Percentiles rank a stretch among this genome's conserved stretches.
Evolutionary conservation across 2,113 vertebrate genomes (phyloP).

Genomic region (Leptosomus discolor): DNA sequence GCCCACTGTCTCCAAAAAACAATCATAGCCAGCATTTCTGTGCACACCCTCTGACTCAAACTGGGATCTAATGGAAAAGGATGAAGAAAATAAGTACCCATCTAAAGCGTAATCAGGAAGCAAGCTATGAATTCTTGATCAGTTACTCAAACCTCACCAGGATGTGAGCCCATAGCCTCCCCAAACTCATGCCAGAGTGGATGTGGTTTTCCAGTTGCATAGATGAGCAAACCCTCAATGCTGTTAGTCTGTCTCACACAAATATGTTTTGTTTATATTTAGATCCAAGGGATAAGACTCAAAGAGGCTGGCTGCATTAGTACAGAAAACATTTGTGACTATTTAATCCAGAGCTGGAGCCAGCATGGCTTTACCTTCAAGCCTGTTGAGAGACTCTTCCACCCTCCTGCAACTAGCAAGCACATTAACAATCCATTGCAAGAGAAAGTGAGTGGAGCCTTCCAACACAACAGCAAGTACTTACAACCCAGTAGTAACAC

Average conservation of each 20-base stretch:
- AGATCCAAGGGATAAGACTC: not conserved
- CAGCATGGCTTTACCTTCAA: not conserved
- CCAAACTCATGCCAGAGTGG: not conserved
- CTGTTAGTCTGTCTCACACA: not conserved
- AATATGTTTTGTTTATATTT: not conserved
- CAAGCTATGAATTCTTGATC: not conserved
- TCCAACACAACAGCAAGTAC: not conserved
- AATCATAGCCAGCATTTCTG: not conserved
- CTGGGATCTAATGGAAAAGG: not conserved
- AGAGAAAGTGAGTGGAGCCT: rapidly evolving
- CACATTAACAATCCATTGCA: not conserved
- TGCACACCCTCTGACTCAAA: constrained; percentile 32
- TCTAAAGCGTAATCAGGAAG: not conserved
- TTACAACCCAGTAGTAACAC: not conserved
- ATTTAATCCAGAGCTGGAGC: not conserved
- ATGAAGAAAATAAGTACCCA: not conserved
- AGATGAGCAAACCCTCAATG: not conserved
- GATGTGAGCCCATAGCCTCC: not conserved
- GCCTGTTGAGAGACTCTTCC: rapidly evolving
- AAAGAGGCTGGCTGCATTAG: not conserved
- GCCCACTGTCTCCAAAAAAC: not conserved
- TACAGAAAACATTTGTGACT: not conserved
- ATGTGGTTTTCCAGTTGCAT: not conserved
- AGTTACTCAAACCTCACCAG: constrained; percentile 2
- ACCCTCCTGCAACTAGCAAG: not conserved